Conservation (phyloP, 2,797 vertebrate species). For the Simalia tracyae region DNA sequence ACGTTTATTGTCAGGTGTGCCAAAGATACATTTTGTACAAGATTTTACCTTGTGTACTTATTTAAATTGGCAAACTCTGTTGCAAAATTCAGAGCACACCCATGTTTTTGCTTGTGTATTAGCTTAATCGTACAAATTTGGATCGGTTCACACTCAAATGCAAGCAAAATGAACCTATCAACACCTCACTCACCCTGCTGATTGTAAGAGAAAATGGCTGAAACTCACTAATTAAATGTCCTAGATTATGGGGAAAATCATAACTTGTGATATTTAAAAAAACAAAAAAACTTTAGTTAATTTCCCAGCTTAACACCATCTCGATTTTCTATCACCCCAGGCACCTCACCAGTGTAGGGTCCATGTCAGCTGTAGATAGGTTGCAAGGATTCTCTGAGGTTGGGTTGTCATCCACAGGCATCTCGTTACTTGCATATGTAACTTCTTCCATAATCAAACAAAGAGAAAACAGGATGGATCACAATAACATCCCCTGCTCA, state of each 20-base stretch:
- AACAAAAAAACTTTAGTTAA: background rate
- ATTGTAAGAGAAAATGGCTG: background rate
- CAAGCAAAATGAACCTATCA: background rate
- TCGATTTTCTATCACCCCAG: background rate
- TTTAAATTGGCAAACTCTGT: background rate
- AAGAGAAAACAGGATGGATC: background rate
- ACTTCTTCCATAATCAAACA: background rate
- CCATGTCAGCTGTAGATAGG: background rate
- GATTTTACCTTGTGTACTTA: too few species aligned
- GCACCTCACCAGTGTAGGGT: background rate
- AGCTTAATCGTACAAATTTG: background rate
- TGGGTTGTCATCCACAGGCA: background rate
- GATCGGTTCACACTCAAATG: background rate
- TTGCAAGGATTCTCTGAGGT: background rate
- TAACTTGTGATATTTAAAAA: background rate
- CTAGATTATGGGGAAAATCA: background rate
- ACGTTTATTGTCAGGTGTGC: too few species aligned
- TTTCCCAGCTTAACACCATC: background rate
- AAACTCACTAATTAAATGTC: background rate
- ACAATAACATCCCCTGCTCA: background rate
- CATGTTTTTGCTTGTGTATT: background rate
- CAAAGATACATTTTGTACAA: too few species aligned
- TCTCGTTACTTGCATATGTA: background rate
- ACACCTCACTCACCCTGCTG: background rate
- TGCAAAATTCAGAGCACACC: background rate